Evolutionary conservation across 2,797 vertebrate genomes (phyloP).

Genomic region (Rhynchotus rufescens): DNA sequence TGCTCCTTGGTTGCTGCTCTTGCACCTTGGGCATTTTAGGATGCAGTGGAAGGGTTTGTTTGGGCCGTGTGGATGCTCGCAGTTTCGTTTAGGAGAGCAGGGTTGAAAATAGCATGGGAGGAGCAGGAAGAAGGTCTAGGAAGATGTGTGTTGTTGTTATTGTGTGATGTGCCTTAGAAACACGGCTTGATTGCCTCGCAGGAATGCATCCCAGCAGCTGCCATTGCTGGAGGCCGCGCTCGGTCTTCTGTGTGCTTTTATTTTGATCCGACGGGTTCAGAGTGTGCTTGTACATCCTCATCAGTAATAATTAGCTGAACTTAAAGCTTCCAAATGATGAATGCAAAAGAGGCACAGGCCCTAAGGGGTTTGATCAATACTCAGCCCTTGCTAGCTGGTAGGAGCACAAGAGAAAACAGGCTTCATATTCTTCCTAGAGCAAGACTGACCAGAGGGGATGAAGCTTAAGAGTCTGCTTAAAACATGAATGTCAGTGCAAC

Average conservation of each 20-base stretch:
- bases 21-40: too few species aligned
- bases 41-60: neutral
- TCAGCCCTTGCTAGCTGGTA: conserved; percentile 64
- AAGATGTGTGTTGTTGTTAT: neutral
- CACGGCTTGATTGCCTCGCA: neutral
- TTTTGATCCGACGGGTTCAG: conserved; percentile 44
- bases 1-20: too few species aligned
- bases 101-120: neutral
- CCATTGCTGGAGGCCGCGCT: neutral
- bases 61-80: neutral
- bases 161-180: neutral
- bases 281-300: conserved; percentile 51
- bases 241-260: neutral
- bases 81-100: neutral
- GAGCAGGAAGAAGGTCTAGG: neutral
- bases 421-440: conserved; percentile 14
- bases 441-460: conserved; percentile 43
- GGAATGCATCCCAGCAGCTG: neutral
- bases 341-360: conserved; percentile 60
- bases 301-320: conserved; percentile 73
- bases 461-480: neutral
- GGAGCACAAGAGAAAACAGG: conserved; percentile 57
- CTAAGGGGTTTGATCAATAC: conserved; percentile 34
- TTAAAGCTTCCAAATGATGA: conserved; percentile 54
- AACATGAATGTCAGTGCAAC: neutral